Conservation (phyloP, 2,797 vertebrate species). For the Novumbra hubbsi region DNA sequence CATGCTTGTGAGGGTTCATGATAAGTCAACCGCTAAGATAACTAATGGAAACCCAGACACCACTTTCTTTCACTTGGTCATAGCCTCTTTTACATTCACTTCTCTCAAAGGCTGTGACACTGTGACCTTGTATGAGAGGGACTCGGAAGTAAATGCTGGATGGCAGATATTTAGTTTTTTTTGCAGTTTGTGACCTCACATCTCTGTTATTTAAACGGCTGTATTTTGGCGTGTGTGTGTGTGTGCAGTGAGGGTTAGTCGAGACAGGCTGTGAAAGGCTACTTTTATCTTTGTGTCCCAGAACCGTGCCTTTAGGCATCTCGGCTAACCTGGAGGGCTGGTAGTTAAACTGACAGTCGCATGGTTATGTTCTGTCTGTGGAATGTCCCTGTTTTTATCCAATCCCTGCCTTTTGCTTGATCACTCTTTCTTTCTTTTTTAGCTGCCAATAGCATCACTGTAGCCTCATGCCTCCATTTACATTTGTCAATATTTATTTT, state of each 20-base stretch:
- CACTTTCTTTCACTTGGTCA: background rate
- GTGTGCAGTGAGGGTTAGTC: background rate
- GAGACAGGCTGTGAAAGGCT: conserved; percentile 48
- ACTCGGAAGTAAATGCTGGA: background rate
- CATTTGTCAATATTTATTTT: conserved; percentile 38
- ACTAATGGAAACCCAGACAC: background rate
- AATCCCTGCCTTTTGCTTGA: conserved; percentile 35
- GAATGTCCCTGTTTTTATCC: conserved; percentile 58
- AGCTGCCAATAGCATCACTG: conserved; percentile 54
- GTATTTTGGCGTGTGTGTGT: background rate
- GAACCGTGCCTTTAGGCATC: conserved; percentile 48
- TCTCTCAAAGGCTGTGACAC: background rate
- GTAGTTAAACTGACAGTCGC: conserved; percentile 51
- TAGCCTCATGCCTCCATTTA: conserved; percentile 48
- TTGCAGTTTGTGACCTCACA: background rate
- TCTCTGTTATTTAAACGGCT: background rate
- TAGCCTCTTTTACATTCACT: background rate
- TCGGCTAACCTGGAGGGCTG: conserved; percentile 44
- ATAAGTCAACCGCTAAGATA: conserved; percentile 1
- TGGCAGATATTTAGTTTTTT: background rate
- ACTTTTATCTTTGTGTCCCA: conserved; percentile 66
- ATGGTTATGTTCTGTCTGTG: conserved; percentile 51
- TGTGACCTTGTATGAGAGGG: background rate
- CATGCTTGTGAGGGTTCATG: background rate
- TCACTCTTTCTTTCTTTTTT: conserved; percentile 41